phyloP scores from a whole-genome alignment of 2,113 vertebrate genomes.

The Holacanthus passer region DNA sequence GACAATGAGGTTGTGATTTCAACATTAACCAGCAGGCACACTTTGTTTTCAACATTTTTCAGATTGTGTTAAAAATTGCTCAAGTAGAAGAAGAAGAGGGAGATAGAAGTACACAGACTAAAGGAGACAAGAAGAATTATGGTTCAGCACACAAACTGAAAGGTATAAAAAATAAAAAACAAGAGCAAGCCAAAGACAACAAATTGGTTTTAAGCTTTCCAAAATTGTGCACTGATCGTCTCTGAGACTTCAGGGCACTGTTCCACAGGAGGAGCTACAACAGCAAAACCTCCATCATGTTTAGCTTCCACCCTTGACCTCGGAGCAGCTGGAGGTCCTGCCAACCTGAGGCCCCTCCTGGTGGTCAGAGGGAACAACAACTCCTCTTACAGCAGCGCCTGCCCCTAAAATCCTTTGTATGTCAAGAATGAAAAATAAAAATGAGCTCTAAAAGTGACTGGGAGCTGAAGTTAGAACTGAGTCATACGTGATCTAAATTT shows the following conservation, averaged over 20 bases:
- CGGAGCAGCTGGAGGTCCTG: too few relatives aligned
- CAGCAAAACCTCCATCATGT: background rate
- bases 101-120: background rate
- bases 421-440: background rate
- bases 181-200: too few relatives aligned
- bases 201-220: too few relatives aligned
- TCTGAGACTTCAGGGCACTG: too few relatives aligned
- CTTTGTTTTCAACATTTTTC: background rate
- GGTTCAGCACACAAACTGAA: background rate
- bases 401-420: background rate
- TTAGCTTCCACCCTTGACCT: too few relatives aligned
- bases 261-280: too few relatives aligned
- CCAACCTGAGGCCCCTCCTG: too few relatives aligned
- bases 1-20: background rate
- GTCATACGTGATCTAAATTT: background rate
- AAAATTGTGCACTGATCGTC: too few relatives aligned
- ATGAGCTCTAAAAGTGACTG: background rate
- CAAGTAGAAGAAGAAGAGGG: background rate
- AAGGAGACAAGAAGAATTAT: background rate
- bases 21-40: background rate
- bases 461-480: background rate
- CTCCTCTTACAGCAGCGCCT: too few relatives aligned
- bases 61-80: background rate
- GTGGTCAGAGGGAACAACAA: background rate
- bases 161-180: background rate